Base-by-base conservation (phyloP, 1,140 invertebrate genomes). In the Nixonia krombeini region DNA sequence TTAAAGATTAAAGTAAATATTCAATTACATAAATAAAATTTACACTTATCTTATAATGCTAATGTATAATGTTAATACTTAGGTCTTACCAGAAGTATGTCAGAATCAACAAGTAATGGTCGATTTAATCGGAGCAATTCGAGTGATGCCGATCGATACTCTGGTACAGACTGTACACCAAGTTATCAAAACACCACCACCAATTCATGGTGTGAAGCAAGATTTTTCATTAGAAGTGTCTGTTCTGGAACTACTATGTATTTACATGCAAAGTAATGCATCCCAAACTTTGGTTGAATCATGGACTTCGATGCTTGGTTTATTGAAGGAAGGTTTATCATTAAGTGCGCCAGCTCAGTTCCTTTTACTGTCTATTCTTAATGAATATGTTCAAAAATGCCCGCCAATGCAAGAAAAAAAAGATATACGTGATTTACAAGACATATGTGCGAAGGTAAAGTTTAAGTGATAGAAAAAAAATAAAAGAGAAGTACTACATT, bases 311-410 rank as follows among this genome's bases (percentile, higher is more conserved):
- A 82, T 97, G 31, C 81, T 94, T 8, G 85, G 88, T n/a, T 86
- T 97, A 18, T 85, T 96, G n/a, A 90, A 90, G 70, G 95, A 97
- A 66, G 90, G 91, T 33, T 82, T 91, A 13, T 87, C 85, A 4
- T 75, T 95, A 3, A 87, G 87, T 38, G 92, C 94, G 6, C 89
- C 92, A 7, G 93, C 93, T 4, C 92, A 94, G 67, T 96, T 97
- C 75, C 83, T 96, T 1, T 82, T 95, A 12, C 80, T 96, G 5
- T 91, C 91, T 29, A 90, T 96, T 53, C 81, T 97, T 1, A 91
- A 94, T 82, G 94, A 96, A 82, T 94, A 95, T 83, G 93, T 96
- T 23, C 92, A 93, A 72, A 91, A 92, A 65, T 93, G 91, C 61
- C 92, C 93, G 41, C 85, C 88, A 3, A 86, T 93, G 73, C 88